These are phyloP conservation scores for Jaculus jaculus DNA, from an alignment of 2,113 vertebrate species.

Conservation along the genomic window DNA sequence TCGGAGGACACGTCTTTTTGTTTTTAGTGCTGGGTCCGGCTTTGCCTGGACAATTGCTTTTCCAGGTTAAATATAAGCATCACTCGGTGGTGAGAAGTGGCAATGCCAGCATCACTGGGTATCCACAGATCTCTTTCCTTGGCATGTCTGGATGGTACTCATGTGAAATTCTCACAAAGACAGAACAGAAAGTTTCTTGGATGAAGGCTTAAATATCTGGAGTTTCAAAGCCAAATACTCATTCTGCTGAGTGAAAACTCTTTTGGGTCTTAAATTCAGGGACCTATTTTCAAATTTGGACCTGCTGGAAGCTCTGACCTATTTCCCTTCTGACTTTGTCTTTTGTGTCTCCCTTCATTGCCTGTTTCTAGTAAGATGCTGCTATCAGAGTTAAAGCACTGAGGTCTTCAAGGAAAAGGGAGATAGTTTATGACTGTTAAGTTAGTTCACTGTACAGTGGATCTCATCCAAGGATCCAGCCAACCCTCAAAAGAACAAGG, in stretches of 20 bases:
- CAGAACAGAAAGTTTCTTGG: not conserved
- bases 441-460: not conserved
- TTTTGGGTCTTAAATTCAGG: slow-evolving; percentile 16
- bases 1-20: no score
- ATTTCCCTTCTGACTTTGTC: slow-evolving; percentile 61
- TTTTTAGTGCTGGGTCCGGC: not conserved
- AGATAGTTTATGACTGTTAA: not conserved
- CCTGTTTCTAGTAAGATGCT: slow-evolving; percentile 19
- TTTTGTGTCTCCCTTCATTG: slow-evolving; percentile 36
- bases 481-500: not conserved
- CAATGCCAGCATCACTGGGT: not conserved
- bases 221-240: slow-evolving; percentile 17
- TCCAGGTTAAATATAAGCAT: not conserved
- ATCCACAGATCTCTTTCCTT: not conserved
- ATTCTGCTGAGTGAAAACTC: slow-evolving; percentile 41
- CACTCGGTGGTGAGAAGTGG: not conserved
- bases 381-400: slow-evolving; percentile 30
- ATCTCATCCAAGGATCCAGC: not conserved
- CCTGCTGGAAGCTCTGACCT: slow-evolving; percentile 50
- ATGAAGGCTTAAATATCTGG: slow-evolving; percentile 41
- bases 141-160: not conserved
- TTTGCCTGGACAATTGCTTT: not conserved
- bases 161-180: not conserved
- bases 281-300: slow-evolving; percentile 49
- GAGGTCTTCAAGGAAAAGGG: not conserved